Evolutionary conservation across 2,888 invertebrate genomes (phyloP), one percentile per base, ranked within the genome.

Genomic region (Ariolimax columbianus): DNA sequence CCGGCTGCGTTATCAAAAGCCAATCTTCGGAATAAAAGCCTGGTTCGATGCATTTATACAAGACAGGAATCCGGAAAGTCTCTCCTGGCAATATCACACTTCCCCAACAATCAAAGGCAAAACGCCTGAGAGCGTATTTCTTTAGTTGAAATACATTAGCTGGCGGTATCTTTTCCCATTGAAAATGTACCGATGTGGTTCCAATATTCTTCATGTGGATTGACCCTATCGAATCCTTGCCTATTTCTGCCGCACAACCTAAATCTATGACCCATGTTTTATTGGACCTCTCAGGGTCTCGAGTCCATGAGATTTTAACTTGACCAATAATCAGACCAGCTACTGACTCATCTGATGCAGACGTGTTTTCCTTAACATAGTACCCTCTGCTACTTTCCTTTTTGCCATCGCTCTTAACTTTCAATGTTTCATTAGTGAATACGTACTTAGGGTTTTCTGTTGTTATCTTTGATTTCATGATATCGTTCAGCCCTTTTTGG

Each of bases 11-110:
- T 81, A 85, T n/a, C 14, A 85, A 47, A 0, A 26, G 51, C 85
- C 85, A 85, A 36, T 85, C 83, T 70, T 84, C 81, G 19, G 81
- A 81, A 40, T 73, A 85, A 40, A 75, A 77, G 0, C 85, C 81
- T 19, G 63, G 47, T 36, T 73, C 77, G 9, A 77, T 68, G 14
- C 73, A 40, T 72, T 68, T 85, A 47, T 81, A 85, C 51, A 85
- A 17, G 30, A 73, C 70, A 7, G 82, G 86, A 17, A 86, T 23
- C 19, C 83, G 55, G 63, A 73, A 83, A 11, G 33, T 66, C 40
- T 85, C 85, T 2, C 85, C 81, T 3, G 85, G 81, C 33, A 85
- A 30, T 26, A 85, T 85, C 17, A 66, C 68, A 9, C 81, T 68
- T 19, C 77, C 81, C 40, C 47, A 55, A 55, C 47, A 43, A 26